These are phyloP conservation scores for Delphinus delphis DNA, from an alignment of 2,113 vertebrate species.

Conservation along the genomic window DNA sequence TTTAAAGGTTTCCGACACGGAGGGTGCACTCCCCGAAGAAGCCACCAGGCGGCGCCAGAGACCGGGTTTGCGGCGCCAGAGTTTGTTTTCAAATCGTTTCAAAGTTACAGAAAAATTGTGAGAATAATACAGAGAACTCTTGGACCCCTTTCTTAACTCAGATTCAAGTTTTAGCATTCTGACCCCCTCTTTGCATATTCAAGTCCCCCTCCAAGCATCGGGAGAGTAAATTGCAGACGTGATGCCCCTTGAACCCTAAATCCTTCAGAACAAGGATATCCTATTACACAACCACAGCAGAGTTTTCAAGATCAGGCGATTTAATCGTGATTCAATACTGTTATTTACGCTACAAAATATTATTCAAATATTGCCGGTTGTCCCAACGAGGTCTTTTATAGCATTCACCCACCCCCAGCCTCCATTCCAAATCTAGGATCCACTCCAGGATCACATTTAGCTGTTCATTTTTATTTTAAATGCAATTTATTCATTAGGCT, in stretches of 20 bases:
- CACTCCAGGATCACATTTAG: background rate
- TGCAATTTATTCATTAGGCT: background rate
- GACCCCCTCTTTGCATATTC: background rate
- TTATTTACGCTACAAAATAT: background rate
- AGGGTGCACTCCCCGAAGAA: fast-evolving
- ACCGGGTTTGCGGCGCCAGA: background rate
- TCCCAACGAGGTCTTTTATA: background rate
- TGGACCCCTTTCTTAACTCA: background rate
- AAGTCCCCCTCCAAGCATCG: background rate
- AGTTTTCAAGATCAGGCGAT: background rate
- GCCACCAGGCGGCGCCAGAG: conserved; percentile 48
- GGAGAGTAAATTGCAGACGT: background rate
- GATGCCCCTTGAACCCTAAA: background rate
- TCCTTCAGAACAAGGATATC: background rate
- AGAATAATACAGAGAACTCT: background rate
- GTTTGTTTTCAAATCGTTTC: background rate
- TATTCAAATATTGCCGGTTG: background rate
- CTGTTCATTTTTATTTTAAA: background rate
- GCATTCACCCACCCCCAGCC: background rate
- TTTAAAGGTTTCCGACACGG: background rate
- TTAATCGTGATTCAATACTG: too few relatives aligned
- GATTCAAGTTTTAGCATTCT: background rate
- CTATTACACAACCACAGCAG: background rate
- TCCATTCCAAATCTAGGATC: background rate
- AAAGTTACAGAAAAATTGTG: background rate